phyloP scores from a whole-genome alignment of 1,140 invertebrate species.

The Ooceraea biroi region DNA sequence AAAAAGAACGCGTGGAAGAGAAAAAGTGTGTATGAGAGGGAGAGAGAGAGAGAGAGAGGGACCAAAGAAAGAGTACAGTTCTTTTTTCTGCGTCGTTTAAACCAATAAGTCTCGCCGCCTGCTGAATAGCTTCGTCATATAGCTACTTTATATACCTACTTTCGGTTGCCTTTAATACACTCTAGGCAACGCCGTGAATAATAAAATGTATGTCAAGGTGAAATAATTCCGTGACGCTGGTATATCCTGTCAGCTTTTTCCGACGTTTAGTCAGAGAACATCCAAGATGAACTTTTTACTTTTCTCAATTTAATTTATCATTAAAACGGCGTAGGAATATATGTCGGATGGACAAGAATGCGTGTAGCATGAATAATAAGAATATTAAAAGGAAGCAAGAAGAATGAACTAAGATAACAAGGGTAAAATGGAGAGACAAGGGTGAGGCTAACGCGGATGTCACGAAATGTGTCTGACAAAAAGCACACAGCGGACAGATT shows the following conservation, averaged over 20 bases:
- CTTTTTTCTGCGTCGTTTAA: not conserved
- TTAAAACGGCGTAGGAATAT: conserved; percentile 1
- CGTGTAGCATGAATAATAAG: conserved; percentile 13
- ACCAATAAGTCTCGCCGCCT: conserved; percentile 1
- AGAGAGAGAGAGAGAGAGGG: too few species aligned
- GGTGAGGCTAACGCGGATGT: not conserved
- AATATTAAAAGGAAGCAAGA: conserved; percentile 6
- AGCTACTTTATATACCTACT: too few species aligned
- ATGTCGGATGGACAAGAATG: not conserved
- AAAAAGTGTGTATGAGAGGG: conserved; percentile 20
- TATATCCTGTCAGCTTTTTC: conserved; percentile 20
- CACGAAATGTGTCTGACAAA: not conserved
- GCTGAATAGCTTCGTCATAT: conserved; percentile 3
- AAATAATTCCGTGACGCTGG: conserved; percentile 30
- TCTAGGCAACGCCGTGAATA: conserved; percentile 17
- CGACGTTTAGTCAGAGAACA: not conserved
- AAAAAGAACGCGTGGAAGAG: not conserved
- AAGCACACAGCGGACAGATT: not conserved
- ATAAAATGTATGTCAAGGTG: conserved; percentile 24
- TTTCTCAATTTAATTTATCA: not conserved
- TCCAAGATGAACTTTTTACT: conserved; percentile 20
- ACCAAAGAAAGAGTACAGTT: conserved; percentile 3
- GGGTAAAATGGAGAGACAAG: conserved; percentile 24
- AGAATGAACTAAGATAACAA: conserved; percentile 14
- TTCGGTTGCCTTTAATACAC: conserved; percentile 45